Percentiles rank a stretch among this genome's conserved stretches.
Evolutionary conservation across 2,888 invertebrate species (phyloP).

Genomic region (Oscheius onirici): DNA sequence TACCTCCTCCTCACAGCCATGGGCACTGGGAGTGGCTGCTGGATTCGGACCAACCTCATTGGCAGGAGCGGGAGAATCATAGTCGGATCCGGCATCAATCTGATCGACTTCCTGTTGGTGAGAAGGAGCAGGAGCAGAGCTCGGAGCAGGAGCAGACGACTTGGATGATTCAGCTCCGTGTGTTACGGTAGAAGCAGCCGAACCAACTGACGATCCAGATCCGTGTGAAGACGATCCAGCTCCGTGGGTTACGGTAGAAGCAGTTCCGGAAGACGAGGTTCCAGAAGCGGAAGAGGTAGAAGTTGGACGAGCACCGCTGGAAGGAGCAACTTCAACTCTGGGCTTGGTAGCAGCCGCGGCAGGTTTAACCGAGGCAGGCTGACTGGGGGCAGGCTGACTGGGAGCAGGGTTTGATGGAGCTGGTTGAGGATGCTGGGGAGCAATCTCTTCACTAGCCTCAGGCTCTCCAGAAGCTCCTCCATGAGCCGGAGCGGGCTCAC

Average conservation of each 20-base stretch:
- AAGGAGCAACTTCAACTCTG: conserved; percentile 14
- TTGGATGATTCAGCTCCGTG: too few species aligned
- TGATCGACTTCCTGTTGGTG: not conserved
- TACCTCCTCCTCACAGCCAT: too few species aligned
- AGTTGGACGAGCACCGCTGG: not conserved
- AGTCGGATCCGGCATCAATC: conserved; percentile 9
- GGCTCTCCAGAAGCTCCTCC: too few species aligned
- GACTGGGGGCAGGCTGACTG: not conserved
- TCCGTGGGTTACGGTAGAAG: not conserved
- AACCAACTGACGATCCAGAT: too few species aligned
- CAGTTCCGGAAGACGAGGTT: not conserved
- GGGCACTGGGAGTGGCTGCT: too few species aligned
- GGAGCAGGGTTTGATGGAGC: not conserved
- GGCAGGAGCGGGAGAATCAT: conserved; percentile 11
- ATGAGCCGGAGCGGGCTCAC: not conserved
- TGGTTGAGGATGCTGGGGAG: not conserved
- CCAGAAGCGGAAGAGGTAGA: not conserved
- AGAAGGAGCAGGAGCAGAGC: not conserved
- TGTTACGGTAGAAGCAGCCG: too few species aligned
- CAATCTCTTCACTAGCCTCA: not conserved
- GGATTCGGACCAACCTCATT: conserved; percentile 5
- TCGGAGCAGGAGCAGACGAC: not conserved
- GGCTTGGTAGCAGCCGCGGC: not conserved
- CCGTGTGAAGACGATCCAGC: not conserved
- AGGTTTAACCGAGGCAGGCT: not conserved